These are phyloP conservation scores for Rambutsinella grinnellia DNA, from an alignment of 2,888 invertebrate genomes.

Conservation along the genomic window DNA sequence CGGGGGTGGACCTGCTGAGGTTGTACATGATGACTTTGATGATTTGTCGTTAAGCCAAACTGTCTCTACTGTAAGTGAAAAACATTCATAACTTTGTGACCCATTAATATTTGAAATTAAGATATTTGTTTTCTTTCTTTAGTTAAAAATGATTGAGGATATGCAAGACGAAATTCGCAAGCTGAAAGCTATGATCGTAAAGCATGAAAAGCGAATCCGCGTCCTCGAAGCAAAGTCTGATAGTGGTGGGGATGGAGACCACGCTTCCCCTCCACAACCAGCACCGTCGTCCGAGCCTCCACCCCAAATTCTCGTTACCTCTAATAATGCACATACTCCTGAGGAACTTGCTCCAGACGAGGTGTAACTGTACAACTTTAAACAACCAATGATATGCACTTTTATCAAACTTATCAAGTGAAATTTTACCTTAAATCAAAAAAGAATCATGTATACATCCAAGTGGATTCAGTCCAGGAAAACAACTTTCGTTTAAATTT, in stretches of 20 bases:
- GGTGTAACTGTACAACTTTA: slow-evolving; percentile 66
- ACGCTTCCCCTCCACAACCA: slow-evolving; percentile 46
- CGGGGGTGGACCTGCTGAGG: slow-evolving; percentile 54
- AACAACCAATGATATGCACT: slow-evolving; percentile 34
- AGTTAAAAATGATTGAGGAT: slow-evolving; percentile 76
- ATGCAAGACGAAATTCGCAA: slow-evolving; percentile 91
- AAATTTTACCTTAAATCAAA: neutral
- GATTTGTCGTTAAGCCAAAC: slow-evolving; percentile 51
- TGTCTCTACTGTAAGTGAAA: slow-evolving; percentile 47
- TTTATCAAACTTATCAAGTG: neutral
- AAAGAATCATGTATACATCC: neutral
- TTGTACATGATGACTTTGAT: slow-evolving; percentile 59
- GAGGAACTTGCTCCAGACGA: slow-evolving; percentile 69
- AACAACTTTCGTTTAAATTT: neutral
- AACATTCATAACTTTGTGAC: too few relatives aligned
- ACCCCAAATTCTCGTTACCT: slow-evolving; percentile 58
- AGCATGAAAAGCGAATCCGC: slow-evolving; percentile 89
- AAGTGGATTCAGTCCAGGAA: neutral
- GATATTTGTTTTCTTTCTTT: slow-evolving; percentile 12
- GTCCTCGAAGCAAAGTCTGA: slow-evolving; percentile 76
- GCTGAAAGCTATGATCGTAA: slow-evolving; percentile 92
- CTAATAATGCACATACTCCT: slow-evolving; percentile 60
- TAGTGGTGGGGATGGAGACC: slow-evolving; percentile 39
- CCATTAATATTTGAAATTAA: slow-evolving; percentile 3
- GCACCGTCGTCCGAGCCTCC: slow-evolving; percentile 61